Base-by-base conservation (phyloP, 2,797 vertebrate genomes). In the Alfaro cultratus region DNA sequence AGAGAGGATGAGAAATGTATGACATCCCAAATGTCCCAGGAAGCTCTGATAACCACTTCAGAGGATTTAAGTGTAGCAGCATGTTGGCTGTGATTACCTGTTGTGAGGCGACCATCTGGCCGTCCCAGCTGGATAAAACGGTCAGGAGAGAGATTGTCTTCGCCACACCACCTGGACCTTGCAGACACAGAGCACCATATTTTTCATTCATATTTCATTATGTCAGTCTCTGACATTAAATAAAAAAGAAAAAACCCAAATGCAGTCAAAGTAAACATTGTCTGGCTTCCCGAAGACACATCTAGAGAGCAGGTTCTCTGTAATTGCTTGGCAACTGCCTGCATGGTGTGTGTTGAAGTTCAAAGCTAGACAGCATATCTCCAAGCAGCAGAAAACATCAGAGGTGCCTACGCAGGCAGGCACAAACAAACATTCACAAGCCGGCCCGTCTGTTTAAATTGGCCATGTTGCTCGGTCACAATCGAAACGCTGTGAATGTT, bases 91-190 rank as follows among this genome's bases (percentile, higher is more conserved):
- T 86, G 91, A 90, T 94, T 88, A 91, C 94, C 93, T 93, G 94
- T 92, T 91, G 91, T 92, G 94, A 87, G 74, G 74, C 36, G 79
- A 93, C 94, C 94, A 95, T 95, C 95, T 96, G 95, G 91, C 84
- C 89, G 86, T 92, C 86, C 90, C 93, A 92, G 91, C 89, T 88
- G 95, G 92, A 81, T 68, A 36, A 85, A 80, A 49, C 64, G 76
- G 88, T 87, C 86, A 86, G 82, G 85, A 90, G 89, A 90, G 78
- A 39, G 76, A 90, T 87, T 80, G 92, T 90, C 88, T 93, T 85
- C 81, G 83, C 82, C 80, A 47, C 80, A 73, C 88, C 93, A 93
- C 90, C 93, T 94, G 92, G 93, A 93, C 83, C 85, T 83, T n/a
- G 29, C 84, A 88, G 87, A 85, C 87, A 79, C 12, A 64, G 73